Percentiles rank a stretch among this genome's conserved stretches.
Conservation (phyloP, 2,113 vertebrate species). For the Percina caprodes region DNA sequence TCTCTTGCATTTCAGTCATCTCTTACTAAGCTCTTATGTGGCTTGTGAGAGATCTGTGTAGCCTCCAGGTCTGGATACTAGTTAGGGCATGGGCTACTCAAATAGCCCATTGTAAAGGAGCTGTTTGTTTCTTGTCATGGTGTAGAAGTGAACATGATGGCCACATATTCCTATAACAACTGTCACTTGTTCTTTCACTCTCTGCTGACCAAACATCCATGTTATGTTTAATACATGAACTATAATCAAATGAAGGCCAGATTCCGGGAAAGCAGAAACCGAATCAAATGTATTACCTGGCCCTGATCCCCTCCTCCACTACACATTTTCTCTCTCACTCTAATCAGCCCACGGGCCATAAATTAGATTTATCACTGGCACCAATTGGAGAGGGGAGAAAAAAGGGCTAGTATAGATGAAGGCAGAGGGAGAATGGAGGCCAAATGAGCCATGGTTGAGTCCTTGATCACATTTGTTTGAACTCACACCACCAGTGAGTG, state of each 20-base stretch:
- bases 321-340: constrained; percentile 76
- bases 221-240: constrained; percentile 74
- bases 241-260: constrained; percentile 74
- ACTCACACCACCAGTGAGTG: constrained; percentile 17
- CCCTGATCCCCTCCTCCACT: constrained; percentile 63
- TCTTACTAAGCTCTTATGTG: constrained; percentile 43
- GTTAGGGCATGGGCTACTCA: constrained; percentile 38
- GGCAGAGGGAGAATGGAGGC: constrained; percentile 47
- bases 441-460: constrained; percentile 23
- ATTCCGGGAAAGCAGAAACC: constrained; percentile 75
- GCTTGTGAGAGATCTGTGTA: constrained; percentile 41
- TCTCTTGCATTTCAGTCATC: constrained; percentile 48
- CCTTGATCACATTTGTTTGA: constrained; percentile 34
- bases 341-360: constrained; percentile 77
- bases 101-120: constrained; percentile 25
- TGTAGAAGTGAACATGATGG: constrained; percentile 17
- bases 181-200: constrained; percentile 37
- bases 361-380: constrained; percentile 82
- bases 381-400: constrained; percentile 49
- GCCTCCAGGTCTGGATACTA: constrained; percentile 47
- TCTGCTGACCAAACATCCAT: constrained; percentile 35
- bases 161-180: constrained; percentile 41
- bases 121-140: constrained; percentile 35
- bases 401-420: constrained; percentile 37
- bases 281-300: constrained; percentile 74